Evolutionary conservation across 2,113 vertebrate species (phyloP), one percentile per base, ranked within the genome.

Genomic region (Dinomys branickii): DNA sequence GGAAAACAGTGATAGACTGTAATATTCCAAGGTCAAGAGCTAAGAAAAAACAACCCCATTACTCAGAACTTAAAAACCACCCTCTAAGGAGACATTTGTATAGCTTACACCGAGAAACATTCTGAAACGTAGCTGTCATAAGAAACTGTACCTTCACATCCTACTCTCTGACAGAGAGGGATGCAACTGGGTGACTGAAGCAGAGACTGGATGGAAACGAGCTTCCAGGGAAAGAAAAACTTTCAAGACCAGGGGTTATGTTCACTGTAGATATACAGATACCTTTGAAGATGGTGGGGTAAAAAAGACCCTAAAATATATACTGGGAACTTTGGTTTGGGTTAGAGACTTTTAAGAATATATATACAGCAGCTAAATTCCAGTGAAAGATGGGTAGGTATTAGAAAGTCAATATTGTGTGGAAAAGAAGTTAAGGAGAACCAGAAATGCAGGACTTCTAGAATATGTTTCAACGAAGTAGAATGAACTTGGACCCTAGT

Each of bases 91-190:
- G 41, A 50, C 30, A 87, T 59, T 52, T 88, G 3, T 73, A 71
- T 24, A 67, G 61, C 22, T 56, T 93, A 85, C 85, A 85, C 24
- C 35, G 65, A 77, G 44, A 85, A 95, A 94, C 94, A 35, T 17
- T 44, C 44, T 90, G 65, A 88, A 75, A 54, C 26, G 54, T 52
- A 50, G 33, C 58, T 52, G 56, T 38, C 38, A 73, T 63, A 56
- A 41, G 47, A 61, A 85, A n/a, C 16, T 56, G 2, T 17, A 35
- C 14, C 59, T 59, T 13, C 3, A 2, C 38, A 54, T 52, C 16
- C 50, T 26, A 56, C 26, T 82, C 58, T 44, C 50, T 1, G 47
- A 7, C 0, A 85, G 52, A 84, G 20, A 88, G 54, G 19, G 9
- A 54, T 24, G 19, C 22, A 44, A 28, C 2, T 17, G 17, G 52